Evolutionary conservation across 2,888 invertebrate genomes (phyloP), one percentile per base, ranked within the genome.

Genomic region (Pyrgus malvae): DNA sequence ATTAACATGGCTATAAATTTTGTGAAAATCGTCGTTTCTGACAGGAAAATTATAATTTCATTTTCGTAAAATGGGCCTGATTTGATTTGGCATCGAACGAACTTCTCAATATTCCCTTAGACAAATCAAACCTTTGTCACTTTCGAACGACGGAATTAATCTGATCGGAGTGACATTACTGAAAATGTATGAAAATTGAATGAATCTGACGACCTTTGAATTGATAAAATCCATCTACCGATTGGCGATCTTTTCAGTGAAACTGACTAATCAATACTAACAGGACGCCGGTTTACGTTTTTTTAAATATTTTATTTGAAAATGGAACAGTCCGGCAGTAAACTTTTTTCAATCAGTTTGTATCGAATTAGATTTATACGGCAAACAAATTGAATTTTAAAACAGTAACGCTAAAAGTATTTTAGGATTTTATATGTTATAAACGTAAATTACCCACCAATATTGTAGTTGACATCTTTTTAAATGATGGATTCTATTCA

Each of bases 101-200:
- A 17, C 51, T 25, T 37, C 17, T 27, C 51, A 27, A 51, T 51
- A 48, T 40, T 38, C 17, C 35, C 33, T 33, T 42, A 50, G 35
- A 35, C 12, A 42, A 42, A 21, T 42, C 23, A 3, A 44, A 51
- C 42, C 51, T 51, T 35, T 33, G 27, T 50, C 50, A 50, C 40
- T 50, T 51, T 35, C 12, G 35, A 19, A 42, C 27, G 37, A 29
- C 35, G 21, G 48, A 48, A 40, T 48, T 48, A 48, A 48, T 38
- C 29, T 48, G 38, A 42, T 35, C 31, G 25, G 25, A 44, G 27
- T 25, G 42, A 51, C 51, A 37, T 23, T 27, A 44, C 25, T 37
- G 19, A 44, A 41, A 37, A 19, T 44, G 35, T 50, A 51, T 51
- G 42, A 51, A 51, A 35, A 51, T 51, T 35, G 25, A 12, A 42